Conservation (phyloP, 1,140 invertebrate genomes). For the Drosophila miranda region DNA sequence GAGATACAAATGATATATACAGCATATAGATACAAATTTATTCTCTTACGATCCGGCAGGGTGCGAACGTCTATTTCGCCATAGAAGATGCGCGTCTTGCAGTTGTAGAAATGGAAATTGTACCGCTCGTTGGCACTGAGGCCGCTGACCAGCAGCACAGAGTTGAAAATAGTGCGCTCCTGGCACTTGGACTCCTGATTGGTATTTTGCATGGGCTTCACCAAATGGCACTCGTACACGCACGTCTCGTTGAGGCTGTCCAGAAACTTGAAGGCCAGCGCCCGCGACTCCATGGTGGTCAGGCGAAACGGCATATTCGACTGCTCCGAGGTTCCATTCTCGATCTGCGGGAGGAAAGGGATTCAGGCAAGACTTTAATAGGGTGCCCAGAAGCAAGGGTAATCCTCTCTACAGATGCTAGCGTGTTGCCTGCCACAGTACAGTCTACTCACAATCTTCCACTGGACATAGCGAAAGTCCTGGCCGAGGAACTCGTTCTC, state of each 20-base stretch:
- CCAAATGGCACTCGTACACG: conserved; percentile 69
- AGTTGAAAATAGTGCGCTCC: conserved; percentile 65
- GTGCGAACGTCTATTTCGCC: conserved; percentile 73
- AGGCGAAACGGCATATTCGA: conserved; percentile 71
- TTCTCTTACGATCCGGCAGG: conserved; percentile 73
- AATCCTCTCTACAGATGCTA: neutral
- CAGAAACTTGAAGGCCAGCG: conserved; percentile 66
- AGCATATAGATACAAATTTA: neutral
- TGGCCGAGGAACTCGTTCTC: conserved; percentile 76
- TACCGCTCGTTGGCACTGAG: conserved; percentile 66
- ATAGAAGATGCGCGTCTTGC: conserved; percentile 70
- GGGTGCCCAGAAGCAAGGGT: fast-evolving
- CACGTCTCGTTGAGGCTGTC: conserved; percentile 77
- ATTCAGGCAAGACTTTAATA: conserved; percentile 8
- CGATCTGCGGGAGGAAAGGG: conserved; percentile 43
- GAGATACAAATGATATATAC: neutral
- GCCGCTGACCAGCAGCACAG: conserved; percentile 56
- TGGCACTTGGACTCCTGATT: conserved; percentile 67
- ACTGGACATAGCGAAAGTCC: conserved; percentile 81
- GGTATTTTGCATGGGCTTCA: conserved; percentile 49
- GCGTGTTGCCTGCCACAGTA: conserved; percentile 57
- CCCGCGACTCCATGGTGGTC: conserved; percentile 69
- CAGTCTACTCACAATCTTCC: conserved; percentile 82
- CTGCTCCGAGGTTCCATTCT: conserved; percentile 74
- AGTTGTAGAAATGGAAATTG: conserved; percentile 72